Percentiles rank a stretch among this genome's conserved stretches.
These are phyloP conservation scores for Mesoligia furuncula DNA, from an alignment of 2,888 invertebrate genomes.

Conservation along the genomic window DNA sequence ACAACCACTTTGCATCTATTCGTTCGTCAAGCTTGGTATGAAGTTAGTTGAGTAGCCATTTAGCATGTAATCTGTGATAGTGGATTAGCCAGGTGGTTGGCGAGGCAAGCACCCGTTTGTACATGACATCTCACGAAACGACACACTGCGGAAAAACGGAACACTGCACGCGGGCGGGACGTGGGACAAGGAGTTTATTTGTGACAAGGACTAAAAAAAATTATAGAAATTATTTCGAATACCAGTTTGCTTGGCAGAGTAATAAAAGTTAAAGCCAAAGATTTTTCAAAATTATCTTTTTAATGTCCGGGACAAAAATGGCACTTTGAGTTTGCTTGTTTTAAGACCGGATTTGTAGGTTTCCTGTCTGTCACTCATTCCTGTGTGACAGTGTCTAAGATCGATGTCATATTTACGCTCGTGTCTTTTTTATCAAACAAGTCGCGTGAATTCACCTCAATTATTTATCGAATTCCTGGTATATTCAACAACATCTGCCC, in stretches of 20 bases:
- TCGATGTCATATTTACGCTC: background rate
- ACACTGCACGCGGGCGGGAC: constrained; percentile 62
- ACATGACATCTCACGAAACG: constrained; percentile 40
- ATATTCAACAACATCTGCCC: background rate
- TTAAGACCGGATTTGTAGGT: background rate
- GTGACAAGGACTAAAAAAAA: constrained; percentile 33
- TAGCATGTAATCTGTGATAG: constrained; percentile 23
- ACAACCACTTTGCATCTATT: constrained; percentile 5
- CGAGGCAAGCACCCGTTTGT: constrained; percentile 57
- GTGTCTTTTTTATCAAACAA: background rate
- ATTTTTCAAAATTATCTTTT: background rate
- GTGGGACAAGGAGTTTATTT: constrained; percentile 23
- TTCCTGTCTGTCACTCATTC: background rate
- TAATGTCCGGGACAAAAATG: background rate
- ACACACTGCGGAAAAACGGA: constrained; percentile 58
- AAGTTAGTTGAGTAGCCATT: constrained; percentile 30
- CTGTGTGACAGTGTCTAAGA: background rate
- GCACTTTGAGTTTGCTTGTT: too few relatives aligned
- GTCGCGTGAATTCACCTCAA: too few relatives aligned
- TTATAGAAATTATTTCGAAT: background rate
- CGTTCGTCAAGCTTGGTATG: background rate
- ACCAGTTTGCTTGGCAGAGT: background rate
- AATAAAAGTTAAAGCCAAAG: background rate
- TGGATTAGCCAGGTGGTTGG: constrained; percentile 50
- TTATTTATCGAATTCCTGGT: background rate